phyloP scores from a whole-genome alignment of 2,888 invertebrate species.

The Cheilosia vulpina region DNA sequence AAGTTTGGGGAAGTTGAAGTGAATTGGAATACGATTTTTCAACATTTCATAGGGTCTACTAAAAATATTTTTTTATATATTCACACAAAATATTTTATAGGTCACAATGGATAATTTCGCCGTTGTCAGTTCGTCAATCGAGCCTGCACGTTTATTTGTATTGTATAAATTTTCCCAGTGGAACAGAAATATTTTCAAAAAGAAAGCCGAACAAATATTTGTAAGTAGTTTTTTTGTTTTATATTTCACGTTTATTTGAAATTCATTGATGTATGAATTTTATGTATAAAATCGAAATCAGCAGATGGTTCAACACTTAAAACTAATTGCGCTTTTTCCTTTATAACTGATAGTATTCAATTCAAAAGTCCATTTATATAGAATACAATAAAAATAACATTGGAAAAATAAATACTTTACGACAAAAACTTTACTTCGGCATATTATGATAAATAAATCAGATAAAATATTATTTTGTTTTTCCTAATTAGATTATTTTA shows the following conservation, averaged over 20 bases:
- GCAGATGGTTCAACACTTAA: slow-evolving; percentile 32
- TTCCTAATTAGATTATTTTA: slow-evolving; percentile 1
- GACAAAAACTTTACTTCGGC: neutral
- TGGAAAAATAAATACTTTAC: slow-evolving; percentile 14
- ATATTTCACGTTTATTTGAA: slow-evolving; percentile 19
- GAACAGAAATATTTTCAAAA: neutral
- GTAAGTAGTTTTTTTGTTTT: neutral
- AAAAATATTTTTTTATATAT: too few relatives aligned
- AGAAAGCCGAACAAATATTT: neutral
- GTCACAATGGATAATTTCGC: too few relatives aligned
- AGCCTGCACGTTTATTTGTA: too few relatives aligned
- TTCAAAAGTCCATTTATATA: slow-evolving; percentile 9
- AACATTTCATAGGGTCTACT: too few relatives aligned
- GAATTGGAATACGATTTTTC: too few relatives aligned
- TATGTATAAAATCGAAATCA: slow-evolving; percentile 33
- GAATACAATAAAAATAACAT: slow-evolving; percentile 12
- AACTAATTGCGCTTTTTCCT: slow-evolving; percentile 8
- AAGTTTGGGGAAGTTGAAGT: too few relatives aligned
- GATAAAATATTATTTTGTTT: neutral
- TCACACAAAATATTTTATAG: too few relatives aligned
- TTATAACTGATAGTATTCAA: slow-evolving; percentile 1
- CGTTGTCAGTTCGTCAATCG: too few relatives aligned
- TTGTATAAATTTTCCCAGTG: too few relatives aligned
- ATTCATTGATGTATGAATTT: slow-evolving; percentile 25
- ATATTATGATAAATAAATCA: slow-evolving; percentile 1